phyloP scores from a whole-genome alignment of 2,113 vertebrate genomes.

The Eonycteris spelaea region DNA sequence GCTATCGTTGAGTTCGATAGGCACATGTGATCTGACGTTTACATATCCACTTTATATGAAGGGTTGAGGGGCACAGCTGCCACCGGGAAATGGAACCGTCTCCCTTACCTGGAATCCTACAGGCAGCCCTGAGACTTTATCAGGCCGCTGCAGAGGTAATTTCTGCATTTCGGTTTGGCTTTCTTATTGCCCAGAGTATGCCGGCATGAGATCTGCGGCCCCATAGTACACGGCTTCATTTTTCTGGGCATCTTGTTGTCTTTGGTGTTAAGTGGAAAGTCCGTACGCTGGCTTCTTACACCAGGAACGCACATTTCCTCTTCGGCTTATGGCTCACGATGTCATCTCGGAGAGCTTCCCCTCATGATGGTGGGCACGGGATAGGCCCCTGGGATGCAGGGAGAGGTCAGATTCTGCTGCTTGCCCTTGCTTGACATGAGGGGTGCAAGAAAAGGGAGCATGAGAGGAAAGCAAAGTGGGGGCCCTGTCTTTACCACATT shows the following conservation, averaged over 20 bases:
- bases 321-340: not conserved
- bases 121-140: not conserved
- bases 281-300: not conserved
- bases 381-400: not conserved
- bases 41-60: not conserved
- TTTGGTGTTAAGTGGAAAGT: not conserved
- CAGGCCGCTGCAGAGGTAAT: not conserved
- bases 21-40: not conserved
- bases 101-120: not conserved
- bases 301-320: not conserved
- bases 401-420: not conserved
- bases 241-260: not conserved
- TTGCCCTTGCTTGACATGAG: not conserved
- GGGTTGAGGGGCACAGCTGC: not conserved
- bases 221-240: not conserved
- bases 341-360: not conserved
- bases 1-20: not conserved
- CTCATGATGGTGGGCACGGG: not conserved
- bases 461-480: not conserved
- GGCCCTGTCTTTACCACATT: not conserved
- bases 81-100: not conserved
- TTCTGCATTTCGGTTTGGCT: not conserved
- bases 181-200: not conserved
- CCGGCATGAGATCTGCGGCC: not conserved
- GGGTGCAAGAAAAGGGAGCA: not conserved